Conservation (phyloP, 1,140 invertebrate species). For the Ceratina japonica region DNA sequence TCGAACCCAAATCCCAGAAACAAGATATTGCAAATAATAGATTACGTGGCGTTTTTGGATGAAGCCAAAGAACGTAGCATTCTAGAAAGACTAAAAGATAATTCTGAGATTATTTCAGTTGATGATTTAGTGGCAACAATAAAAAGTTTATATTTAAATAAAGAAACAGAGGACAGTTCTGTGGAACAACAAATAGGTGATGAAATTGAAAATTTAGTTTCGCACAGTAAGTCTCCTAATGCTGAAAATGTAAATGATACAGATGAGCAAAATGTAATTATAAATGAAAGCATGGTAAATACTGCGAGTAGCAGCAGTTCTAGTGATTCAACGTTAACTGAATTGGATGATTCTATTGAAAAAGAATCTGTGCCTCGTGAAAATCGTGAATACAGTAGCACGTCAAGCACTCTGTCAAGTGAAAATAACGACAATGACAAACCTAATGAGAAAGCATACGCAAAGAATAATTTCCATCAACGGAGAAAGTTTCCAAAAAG, state of each 20-base stretch:
- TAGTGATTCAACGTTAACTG: background rate
- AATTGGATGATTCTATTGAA: background rate
- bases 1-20: slow-evolving; percentile 46
- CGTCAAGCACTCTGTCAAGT: background rate
- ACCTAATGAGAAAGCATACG: background rate
- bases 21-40: slow-evolving; percentile 43
- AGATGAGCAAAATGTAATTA: background rate
- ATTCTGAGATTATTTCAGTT: background rate
- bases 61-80: slow-evolving; percentile 34
- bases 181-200: background rate
- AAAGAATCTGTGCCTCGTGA: background rate
- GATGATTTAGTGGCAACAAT: slow-evolving; percentile 46
- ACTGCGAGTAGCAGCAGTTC: background rate
- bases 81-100: slow-evolving; percentile 34
- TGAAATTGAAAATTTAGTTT: too few relatives aligned
- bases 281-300: background rate
- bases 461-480: slow-evolving; percentile 8
- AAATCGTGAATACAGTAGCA: background rate
- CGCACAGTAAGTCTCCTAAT: background rate
- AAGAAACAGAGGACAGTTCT: slow-evolving; percentile 40
- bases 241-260: background rate
- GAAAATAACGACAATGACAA: background rate
- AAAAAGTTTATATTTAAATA: slow-evolving; percentile 20
- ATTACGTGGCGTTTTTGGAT: slow-evolving; percentile 37
- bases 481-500: slow-evolving; percentile 10